These are phyloP conservation scores for Pomacea canaliculata DNA, from an alignment of 2,888 invertebrate species.

Conservation along the genomic window DNA sequence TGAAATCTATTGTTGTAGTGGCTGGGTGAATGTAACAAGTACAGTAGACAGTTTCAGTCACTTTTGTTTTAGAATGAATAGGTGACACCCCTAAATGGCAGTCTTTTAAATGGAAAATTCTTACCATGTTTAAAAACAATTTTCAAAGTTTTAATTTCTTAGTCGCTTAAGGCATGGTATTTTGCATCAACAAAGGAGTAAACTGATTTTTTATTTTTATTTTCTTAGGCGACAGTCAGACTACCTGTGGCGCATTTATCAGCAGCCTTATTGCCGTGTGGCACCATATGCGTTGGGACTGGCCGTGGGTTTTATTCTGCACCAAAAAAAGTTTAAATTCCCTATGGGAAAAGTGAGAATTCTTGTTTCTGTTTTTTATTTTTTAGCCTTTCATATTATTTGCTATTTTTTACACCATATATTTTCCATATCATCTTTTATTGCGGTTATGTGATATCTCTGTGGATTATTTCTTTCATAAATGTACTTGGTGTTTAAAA, in stretches of 20 bases:
- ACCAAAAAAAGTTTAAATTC: background rate
- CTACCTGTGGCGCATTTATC: conserved; percentile 17
- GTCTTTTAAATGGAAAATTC: too few relatives aligned
- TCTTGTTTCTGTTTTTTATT: background rate
- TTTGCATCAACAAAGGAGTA: background rate
- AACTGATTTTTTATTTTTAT: background rate
- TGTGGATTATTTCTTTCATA: too few relatives aligned
- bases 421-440: too few relatives aligned
- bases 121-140: background rate
- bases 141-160: too few relatives aligned
- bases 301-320: conserved; percentile 22
- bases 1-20: background rate
- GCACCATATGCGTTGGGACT: conserved; percentile 22
- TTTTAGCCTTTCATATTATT: too few relatives aligned
- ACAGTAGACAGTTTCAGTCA: background rate
- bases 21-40: too few relatives aligned
- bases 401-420: too few relatives aligned
- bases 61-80: background rate
- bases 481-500: too few relatives aligned
- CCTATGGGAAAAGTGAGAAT: conserved; percentile 13
- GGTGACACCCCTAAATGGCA: too few relatives aligned
- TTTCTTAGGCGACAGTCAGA: conserved; percentile 19
- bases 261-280: conserved; percentile 24
- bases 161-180: background rate
- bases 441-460: too few relatives aligned